A percentile compares a stretch with the other conserved stretches of the same genome.
Conservation (phyloP, 2,888 invertebrate species). For the Cartodere bifasciata region DNA sequence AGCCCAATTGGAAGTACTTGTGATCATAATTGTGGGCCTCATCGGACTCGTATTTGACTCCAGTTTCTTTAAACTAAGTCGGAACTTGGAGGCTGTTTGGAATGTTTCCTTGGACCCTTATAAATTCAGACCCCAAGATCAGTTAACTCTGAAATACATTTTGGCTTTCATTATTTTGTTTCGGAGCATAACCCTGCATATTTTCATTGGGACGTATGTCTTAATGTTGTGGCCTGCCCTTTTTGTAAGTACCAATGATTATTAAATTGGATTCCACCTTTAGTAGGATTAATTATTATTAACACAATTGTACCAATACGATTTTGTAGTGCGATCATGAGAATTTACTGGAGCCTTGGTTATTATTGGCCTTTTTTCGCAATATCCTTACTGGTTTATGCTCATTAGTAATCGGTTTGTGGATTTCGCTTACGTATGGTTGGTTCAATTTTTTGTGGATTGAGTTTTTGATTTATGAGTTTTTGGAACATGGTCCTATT, state of each 20-base stretch:
- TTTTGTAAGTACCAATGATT: slow-evolving; percentile 36
- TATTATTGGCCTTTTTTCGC: too few species aligned
- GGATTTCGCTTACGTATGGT: slow-evolving; percentile 37
- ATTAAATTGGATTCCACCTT: too few species aligned
- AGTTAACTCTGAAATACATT: slow-evolving; percentile 39
- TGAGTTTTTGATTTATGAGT: slow-evolving; percentile 38
- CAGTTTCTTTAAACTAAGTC: slow-evolving; percentile 41
- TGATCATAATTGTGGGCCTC: slow-evolving; percentile 41
- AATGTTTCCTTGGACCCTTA: slow-evolving; percentile 38
- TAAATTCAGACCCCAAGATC: slow-evolving; percentile 32
- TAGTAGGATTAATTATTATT: too few species aligned
- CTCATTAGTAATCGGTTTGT: slow-evolving; percentile 36
- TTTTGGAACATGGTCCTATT: slow-evolving; percentile 36
- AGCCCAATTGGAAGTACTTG: slow-evolving; percentile 39
- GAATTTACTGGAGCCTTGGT: too few species aligned
- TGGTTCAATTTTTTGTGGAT: slow-evolving; percentile 37
- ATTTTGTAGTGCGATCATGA: too few species aligned
- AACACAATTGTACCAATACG: too few species aligned
- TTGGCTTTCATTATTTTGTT: slow-evolving; percentile 40
- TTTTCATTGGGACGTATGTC: slow-evolving; percentile 43
- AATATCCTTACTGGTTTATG: slow-evolving; percentile 3
- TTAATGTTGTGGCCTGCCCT: slow-evolving; percentile 44
- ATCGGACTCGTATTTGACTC: slow-evolving; percentile 41
- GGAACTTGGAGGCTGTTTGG: slow-evolving; percentile 45
- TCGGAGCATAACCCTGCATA: slow-evolving; percentile 42